Evolutionary conservation across 1,140 invertebrate species (phyloP), one percentile per base, ranked within the genome.

Genomic region (Hyles vespertilio): DNA sequence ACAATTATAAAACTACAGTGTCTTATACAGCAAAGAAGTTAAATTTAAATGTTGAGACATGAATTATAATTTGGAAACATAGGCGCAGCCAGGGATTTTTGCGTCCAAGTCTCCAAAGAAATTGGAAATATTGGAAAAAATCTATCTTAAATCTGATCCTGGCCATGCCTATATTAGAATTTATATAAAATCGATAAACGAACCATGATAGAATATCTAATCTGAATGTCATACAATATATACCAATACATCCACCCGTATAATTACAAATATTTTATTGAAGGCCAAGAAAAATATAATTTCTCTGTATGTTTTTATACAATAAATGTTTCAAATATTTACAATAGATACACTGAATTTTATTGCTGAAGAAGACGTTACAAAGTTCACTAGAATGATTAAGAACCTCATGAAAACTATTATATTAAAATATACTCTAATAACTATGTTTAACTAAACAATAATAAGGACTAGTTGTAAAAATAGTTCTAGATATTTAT

Each of bases 201-300:
- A 40, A 40, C 8, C 36, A 1, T 40, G 36, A 8, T 40, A 40
- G 36, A 40, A 8, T 1, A 8, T 5, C 4, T 40, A 40, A 5
- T 40, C 36, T 40, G 36, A 40, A 40, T 40, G 36, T 40, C 8
- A 40, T 40, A 48, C n/a, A 7, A 11, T 48, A 11, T 48, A 48
- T 48, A 11, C n/a, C n/a, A 48, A 48, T 48, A 59, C 47, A 61
- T 72, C 66, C 68, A 81, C 64, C 72, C 70, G 69, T 74, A 76
- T 75, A 62, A 74, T 72, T 78, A 81, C 63, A 76, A 75, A 74
- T 77, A 77, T 82, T 67, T 61, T 81, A 70, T 77, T 72, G 75
- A 77, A 70, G 64, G 72, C 62, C 80, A 81, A 86, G 81, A 88
- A 88, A 86, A 88, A 88, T 87, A 87, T 88, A 88, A 75, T 79